Base-by-base conservation (phyloP, 2,888 invertebrate species). In the Campaea margaritaria region DNA sequence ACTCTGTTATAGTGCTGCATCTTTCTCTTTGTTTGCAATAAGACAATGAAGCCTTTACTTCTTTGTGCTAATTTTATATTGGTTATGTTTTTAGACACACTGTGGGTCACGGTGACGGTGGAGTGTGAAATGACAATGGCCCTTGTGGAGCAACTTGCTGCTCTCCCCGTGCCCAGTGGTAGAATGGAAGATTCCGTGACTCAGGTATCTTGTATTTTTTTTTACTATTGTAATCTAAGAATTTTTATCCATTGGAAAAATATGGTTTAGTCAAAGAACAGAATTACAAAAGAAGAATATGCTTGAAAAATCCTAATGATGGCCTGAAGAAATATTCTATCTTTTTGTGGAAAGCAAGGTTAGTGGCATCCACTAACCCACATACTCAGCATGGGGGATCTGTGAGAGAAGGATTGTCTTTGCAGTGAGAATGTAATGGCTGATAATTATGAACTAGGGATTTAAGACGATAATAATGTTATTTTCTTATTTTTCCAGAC, bases 61-160 rank as follows among this genome's bases (percentile, higher is more conserved):
- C 51, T 53, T 58, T 53, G 53, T 52, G 16, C 36, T 62, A 42
- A 46, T 34, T 28, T 48, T 14, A 44, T 44, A 57, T 55, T 10
- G 2, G 8, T 31, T 7, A 31, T 65, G 44, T 45, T 90, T 89
- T 58, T 84, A 97, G 97, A 97, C 86, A 94, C 95, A 57, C 94
- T 97, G 79, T 96, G 96, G 96, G 95, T 96, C 65, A 96, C 97
- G 80, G 91, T 97, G 50, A 95, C 95, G 45, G 97, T 97, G 38
- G 96, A 95, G 65, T 96, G 96, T 75, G 95, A 95, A 79, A 96
- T 96, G 69, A 95, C 97, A 38, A 93, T 97, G 85, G 96, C 95
- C 54, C 92, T 97, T 59, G 96, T 96, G 58, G 96, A 97, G 84
- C 96, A 96, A 85, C 87, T 97, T 53, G 92, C 92, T 65, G 91